Evolutionary conservation across 2,113 vertebrate species (phyloP).

Genomic region (Oncorhynchus keta): DNA sequence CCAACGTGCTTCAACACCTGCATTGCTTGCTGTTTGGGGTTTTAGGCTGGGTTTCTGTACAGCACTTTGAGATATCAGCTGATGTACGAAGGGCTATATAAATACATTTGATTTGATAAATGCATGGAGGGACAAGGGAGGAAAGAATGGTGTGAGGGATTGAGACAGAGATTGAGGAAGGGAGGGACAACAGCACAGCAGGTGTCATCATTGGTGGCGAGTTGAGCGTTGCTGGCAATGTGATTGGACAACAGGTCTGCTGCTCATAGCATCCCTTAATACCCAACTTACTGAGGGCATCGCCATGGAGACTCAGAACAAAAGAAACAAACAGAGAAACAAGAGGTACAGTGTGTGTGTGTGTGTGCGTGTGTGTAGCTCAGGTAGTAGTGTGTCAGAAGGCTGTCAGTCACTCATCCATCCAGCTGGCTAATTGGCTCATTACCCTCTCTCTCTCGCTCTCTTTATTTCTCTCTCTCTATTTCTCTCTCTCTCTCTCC

Average conservation of each 20-base stretch:
- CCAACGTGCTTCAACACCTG: too few species aligned
- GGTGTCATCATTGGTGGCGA: conserved; percentile 51
- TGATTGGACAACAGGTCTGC: conserved; percentile 36
- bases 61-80: too few species aligned
- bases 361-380: conserved; percentile 52
- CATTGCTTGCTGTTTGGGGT: too few species aligned
- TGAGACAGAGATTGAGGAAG: background rate
- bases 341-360: conserved; percentile 7
- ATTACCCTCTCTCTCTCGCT: conserved; percentile 91
- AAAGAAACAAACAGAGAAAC: conserved; percentile 36
- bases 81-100: too few species aligned
- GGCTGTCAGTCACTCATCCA: conserved; percentile 99
- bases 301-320: conserved; percentile 31
- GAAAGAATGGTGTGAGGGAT: background rate
- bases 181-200: conserved; percentile 8
- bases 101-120: too few species aligned
- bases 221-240: conserved; percentile 3
- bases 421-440: conserved; percentile 99
- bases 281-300: conserved; percentile 11
- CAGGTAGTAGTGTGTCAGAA: conserved; percentile 90
- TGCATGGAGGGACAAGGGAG: conserved; percentile 16
- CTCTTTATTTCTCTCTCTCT: conserved; percentile 22
- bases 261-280: conserved; percentile 11
- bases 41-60: too few species aligned
- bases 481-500: conserved; percentile 60